These are phyloP conservation scores for Orcinus orca DNA, from an alignment of 2,113 vertebrate species.

Conservation along the genomic window DNA sequence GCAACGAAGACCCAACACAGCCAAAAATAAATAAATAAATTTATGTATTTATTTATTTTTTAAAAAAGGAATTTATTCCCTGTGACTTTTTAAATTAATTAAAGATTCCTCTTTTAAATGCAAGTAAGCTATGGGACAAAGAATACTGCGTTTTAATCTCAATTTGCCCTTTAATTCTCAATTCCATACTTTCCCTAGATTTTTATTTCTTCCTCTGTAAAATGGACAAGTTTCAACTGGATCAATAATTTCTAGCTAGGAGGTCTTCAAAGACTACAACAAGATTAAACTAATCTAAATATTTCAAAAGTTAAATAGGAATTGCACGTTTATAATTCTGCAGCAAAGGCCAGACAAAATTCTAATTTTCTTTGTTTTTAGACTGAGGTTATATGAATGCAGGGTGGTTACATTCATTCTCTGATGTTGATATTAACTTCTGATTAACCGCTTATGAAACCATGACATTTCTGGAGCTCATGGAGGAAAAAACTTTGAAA, in stretches of 20 bases:
- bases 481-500: background rate
- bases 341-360: background rate
- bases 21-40: no score
- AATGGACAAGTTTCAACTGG: background rate
- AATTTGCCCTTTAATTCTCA: background rate
- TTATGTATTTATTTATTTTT: no score
- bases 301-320: background rate
- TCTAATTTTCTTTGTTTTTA: background rate
- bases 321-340: background rate
- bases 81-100: background rate
- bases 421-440: background rate
- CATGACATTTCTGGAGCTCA: background rate
- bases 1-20: no score
- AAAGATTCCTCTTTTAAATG: background rate
- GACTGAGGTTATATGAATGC: background rate
- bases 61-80: background rate
- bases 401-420: background rate
- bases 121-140: background rate
- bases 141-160: background rate
- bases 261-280: background rate
- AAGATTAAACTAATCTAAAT: background rate
- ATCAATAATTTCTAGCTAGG: background rate
- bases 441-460: background rate
- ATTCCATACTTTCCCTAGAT: background rate
- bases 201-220: constrained; percentile 21